Base-by-base conservation (phyloP, 2,888 invertebrate genomes). In the Sarcophaga caerulescens region DNA sequence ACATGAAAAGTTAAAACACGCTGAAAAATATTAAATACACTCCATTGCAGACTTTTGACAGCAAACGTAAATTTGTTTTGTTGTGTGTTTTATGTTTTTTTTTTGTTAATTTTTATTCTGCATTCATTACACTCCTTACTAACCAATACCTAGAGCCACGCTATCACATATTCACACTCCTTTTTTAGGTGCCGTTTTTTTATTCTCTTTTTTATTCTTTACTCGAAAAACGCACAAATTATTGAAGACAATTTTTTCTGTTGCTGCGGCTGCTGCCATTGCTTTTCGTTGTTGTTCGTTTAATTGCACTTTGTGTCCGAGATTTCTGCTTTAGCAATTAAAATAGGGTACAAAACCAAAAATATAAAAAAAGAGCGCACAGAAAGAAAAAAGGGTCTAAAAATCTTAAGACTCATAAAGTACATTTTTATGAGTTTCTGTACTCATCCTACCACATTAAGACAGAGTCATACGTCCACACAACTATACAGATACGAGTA, bases 1-100 rank as follows among this genome's bases (percentile, higher is more conserved):
- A 91, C 91, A 91, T 91, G 91, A 91, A 91, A 91, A 90, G 91
- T 91, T 91, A 91, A 91, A 90, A 90, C 90, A 91, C 91, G 91
- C 90, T 90, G 89, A 91, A 91, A 91, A 91, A 91, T 91, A 91
- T 91, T 91, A 91, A 91, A 91, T 91, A 91, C 91, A 91, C 90
- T 89, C 88, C 90, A 90, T 89, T 90, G 91, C 90, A 89, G 89
- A 89, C 91, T 91, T 90, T 90, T 91, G 91, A 91, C 92, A 91
- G 92, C 91, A 90, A 89, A 91, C 91, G 92, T 91, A 91, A 91
- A 91, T 91, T 91, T 91, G 89, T 90, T 90, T 90, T 91, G 90
- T 85, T 80, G 76, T 74, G 76, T 76, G 81, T 57, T 69, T 57
- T 80, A 63, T n/a, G 12, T 60, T 59, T 73, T 71, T 65, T 78